Conservation (phyloP, 2,888 invertebrate genomes). For the Platycheirus albimanus region DNA sequence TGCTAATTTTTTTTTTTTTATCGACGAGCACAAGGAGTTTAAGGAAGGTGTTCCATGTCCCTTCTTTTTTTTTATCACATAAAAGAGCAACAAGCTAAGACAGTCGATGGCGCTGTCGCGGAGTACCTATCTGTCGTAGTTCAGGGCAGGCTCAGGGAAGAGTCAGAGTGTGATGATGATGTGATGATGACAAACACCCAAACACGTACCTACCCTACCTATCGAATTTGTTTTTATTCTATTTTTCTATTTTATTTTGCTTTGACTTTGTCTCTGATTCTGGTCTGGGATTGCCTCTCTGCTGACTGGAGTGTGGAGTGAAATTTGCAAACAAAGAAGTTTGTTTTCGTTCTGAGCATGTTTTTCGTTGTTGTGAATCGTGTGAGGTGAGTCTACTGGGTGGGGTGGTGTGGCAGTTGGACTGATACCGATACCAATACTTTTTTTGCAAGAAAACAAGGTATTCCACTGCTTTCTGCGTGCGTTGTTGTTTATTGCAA, state of each 20-base stretch:
- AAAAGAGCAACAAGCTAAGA: conserved; percentile 34
- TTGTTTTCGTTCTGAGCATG: conserved; percentile 22
- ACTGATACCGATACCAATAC: too few species aligned
- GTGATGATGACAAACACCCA: conserved; percentile 1
- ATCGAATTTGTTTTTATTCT: conserved; percentile 15
- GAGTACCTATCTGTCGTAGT: too few species aligned
- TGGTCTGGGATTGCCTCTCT: not conserved
- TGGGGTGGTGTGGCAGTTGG: conserved; percentile 13
- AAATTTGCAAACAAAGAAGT: conserved; percentile 64
- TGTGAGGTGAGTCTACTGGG: not conserved
- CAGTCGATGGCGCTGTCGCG: not conserved
- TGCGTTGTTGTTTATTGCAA: not conserved
- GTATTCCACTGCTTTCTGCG: not conserved
- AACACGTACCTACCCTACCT: not conserved
- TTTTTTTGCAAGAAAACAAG: conserved; percentile 10
- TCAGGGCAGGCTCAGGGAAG: too few species aligned
- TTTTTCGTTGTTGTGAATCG: not conserved
- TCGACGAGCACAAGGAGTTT: too few species aligned
- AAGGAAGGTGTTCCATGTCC: too few species aligned
- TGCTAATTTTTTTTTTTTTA: not conserved
- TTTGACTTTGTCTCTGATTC: not conserved
- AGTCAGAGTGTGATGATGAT: not conserved
- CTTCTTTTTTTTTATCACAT: not conserved
- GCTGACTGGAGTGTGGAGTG: too few species aligned
- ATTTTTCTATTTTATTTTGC: conserved; percentile 11